Percentiles rank a stretch among this genome's conserved stretches.
phyloP scores from a whole-genome alignment of 1,140 invertebrate species.

The Sycophaga agraensis region DNA sequence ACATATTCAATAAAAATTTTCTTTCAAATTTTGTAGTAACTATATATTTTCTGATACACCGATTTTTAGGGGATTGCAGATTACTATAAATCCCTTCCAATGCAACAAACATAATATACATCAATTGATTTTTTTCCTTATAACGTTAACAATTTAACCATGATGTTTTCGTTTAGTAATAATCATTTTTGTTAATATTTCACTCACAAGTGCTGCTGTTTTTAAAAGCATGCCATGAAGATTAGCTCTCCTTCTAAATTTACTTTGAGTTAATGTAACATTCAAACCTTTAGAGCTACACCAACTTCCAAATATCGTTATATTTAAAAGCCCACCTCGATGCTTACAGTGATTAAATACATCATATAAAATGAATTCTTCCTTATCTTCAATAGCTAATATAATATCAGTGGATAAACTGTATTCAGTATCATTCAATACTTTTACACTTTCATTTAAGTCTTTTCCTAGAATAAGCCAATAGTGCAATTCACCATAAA shows the following conservation, averaged over 20 bases:
- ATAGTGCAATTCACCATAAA: slow-evolving; percentile 39
- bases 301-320: slow-evolving; percentile 39
- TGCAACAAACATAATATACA: no score
- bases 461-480: slow-evolving; percentile 40
- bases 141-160: no score
- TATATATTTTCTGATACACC: no score
- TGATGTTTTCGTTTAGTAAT: no score
- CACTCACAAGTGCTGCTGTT: slow-evolving; percentile 36
- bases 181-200: background rate
- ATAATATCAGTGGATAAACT: slow-evolving; percentile 39
- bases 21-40: no score
- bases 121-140: no score
- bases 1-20: no score
- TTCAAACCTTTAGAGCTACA: slow-evolving; percentile 24
- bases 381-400: slow-evolving; percentile 31
- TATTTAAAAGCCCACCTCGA: slow-evolving; percentile 38
- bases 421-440: slow-evolving; percentile 38
- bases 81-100: no score
- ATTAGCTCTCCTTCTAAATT: slow-evolving; percentile 37
- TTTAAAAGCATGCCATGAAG: slow-evolving; percentile 40
- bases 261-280: slow-evolving; percentile 31
- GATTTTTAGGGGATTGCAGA: no score
- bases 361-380: slow-evolving; percentile 33
- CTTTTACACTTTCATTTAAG: slow-evolving; percentile 23
- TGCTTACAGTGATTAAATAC: slow-evolving; percentile 43